Evolutionary conservation across 30 jellyfish, hydroid and myxozoan species (phyloP).

Genomic region (Nemopilema nomurai): DNA sequence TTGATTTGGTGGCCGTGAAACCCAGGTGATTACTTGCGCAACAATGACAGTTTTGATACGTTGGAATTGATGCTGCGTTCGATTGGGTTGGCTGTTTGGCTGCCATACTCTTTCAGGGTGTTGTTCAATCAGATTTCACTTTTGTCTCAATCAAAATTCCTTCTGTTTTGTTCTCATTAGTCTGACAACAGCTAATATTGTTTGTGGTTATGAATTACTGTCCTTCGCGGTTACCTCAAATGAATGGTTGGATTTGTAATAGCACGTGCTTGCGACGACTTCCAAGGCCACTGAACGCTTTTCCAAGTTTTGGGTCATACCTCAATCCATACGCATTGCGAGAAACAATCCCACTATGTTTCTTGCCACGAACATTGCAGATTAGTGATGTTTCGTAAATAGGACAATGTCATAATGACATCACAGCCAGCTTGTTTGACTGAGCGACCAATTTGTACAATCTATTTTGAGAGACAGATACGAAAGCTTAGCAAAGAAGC

Average conservation of each 20-base stretch:
- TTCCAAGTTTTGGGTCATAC: not conserved
- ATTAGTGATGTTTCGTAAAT: too few species aligned
- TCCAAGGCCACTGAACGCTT: not conserved
- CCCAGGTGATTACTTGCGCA: not conserved
- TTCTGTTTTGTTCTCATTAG: too few species aligned
- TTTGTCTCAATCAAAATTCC: not conserved
- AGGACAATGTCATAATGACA: too few species aligned
- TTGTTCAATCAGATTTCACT: not conserved
- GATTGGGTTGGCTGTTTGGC: too few species aligned
- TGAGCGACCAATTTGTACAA: too few species aligned
- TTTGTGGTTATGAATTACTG: not conserved
- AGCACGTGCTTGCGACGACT: not conserved
- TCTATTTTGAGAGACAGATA: too few species aligned
- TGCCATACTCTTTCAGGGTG: not conserved
- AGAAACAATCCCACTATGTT: too few species aligned
- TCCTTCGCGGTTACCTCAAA: not conserved
- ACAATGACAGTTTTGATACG: too few species aligned
- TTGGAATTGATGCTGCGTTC: too few species aligned
- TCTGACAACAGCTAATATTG: not conserved
- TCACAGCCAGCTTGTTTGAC: too few species aligned
- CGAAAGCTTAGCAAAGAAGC: too few species aligned
- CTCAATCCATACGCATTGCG: not conserved
- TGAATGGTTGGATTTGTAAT: not conserved
- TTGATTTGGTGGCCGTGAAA: not conserved
- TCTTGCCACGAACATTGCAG: too few species aligned